Evolutionary conservation across 2,888 invertebrate genomes (phyloP), one percentile per base, ranked within the genome.

Genomic region (Megamerina dolium): DNA sequence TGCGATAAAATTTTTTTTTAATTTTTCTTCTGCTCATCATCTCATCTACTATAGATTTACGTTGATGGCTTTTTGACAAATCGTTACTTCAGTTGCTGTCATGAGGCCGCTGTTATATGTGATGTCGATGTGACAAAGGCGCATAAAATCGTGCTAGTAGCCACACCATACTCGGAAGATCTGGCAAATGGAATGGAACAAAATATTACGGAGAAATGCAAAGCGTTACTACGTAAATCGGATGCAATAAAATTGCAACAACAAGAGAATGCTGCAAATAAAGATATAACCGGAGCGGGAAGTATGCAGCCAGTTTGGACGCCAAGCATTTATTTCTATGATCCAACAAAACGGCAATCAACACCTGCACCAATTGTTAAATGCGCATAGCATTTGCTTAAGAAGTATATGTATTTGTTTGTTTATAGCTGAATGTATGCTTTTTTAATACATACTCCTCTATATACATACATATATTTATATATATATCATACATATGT

Each of bases 11-110:
- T n/a, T n/a, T n/a, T n/a, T n/a, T n/a, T n/a, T n/a, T 26, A 37
- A 9, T 3, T 9, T 2, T 9, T 5, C 10, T 19, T 5, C 5
- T 4, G 16, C 14, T n/a, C 1, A n/a, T 23, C 27, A 27, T 18
- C 29, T 21, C 16, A 5, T 3, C 10, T 21, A 10, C 30, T 27
- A 1, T 35, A 70, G 70, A 60, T 70, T 38, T 68, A 60, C 47
- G 60, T 70, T 32, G 70, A 70, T 50, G 68, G 64, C 5, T 55
- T 56, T 42, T 48, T 68, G 33, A 65, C 64, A 10, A 67, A 67
- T 50, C 63, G 68, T 16, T 63, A 64, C 36, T 64, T 56, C 44
- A 59, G 59, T 34, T 54, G 50, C 31, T 49, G 56, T 14, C 69
- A 68, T 42, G 58, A 60, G 23, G 59, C 70, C 14, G 63, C 57